Conservation (phyloP, 2,113 vertebrate species). For the Scomber scombrus region DNA sequence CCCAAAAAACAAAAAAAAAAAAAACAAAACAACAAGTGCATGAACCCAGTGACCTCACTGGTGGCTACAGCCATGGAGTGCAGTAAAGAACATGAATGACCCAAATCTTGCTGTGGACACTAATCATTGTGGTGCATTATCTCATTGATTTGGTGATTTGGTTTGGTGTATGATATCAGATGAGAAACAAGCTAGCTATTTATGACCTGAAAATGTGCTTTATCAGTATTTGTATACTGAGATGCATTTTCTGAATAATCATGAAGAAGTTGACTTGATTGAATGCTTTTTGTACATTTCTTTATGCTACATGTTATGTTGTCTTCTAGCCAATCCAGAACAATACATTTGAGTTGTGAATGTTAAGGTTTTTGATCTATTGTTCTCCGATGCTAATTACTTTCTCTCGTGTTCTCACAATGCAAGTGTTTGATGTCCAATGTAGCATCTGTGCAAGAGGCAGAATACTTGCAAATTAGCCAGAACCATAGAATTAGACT, state of each 20-base stretch:
- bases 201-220: neutral
- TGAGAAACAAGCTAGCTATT: neutral
- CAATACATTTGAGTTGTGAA: too few relatives aligned
- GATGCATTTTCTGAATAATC: too few relatives aligned
- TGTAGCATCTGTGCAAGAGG: conserved; percentile 3
- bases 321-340: too few relatives aligned
- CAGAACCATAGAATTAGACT: conserved; percentile 30
- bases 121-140: neutral
- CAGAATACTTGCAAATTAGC: conserved; percentile 27
- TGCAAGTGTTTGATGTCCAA: neutral
- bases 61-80: neutral
- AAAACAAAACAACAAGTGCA: neutral
- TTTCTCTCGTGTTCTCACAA: neutral
- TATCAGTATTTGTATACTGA: too few relatives aligned
- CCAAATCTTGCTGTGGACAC: neutral
- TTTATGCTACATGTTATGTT: too few relatives aligned
- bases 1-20: too few relatives aligned
- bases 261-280: too few relatives aligned
- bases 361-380: too few relatives aligned
- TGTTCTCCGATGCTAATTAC: neutral
- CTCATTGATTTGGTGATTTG: neutral
- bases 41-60: conserved; percentile 7
- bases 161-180: conserved; percentile 1
- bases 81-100: neutral
- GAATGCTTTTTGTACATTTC: neutral